Conservation (phyloP, 2,888 invertebrate genomes). For the Charanyca ferruginea region DNA sequence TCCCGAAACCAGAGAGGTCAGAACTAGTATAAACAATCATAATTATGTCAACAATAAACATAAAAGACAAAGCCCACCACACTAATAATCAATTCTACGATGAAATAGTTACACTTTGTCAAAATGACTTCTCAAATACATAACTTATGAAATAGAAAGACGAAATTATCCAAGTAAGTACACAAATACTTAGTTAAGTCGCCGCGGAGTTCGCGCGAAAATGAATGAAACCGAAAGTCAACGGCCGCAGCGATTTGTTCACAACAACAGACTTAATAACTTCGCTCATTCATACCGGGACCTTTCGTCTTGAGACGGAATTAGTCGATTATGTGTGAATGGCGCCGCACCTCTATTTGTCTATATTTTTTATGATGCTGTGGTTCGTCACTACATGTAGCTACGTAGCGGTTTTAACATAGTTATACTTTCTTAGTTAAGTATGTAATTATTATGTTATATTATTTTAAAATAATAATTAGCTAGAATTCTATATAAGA, state of each 20-base stretch:
- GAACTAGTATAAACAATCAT: no score
- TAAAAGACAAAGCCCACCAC: no score
- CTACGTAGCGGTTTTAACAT: not conserved
- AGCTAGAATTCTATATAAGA: no score
- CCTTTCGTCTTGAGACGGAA: constrained; percentile 73
- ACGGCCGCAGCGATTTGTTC: constrained; percentile 80
- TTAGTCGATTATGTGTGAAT: constrained; percentile 56
- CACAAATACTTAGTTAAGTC: constrained; percentile 55
- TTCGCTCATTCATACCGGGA: constrained; percentile 78
- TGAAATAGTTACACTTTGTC: no score
- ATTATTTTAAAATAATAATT: no score
- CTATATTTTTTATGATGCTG: constrained; percentile 31
- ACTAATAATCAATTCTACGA: no score
- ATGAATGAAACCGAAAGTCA: constrained; percentile 84
- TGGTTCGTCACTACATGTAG: constrained; percentile 2
- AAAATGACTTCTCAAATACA: not conserved
- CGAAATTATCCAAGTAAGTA: constrained; percentile 48
- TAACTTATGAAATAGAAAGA: constrained; percentile 23
- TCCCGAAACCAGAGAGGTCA: no score
- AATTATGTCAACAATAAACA: no score
- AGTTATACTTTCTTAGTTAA: no score
- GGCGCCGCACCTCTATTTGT: constrained; percentile 33
- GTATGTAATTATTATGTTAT: no score
- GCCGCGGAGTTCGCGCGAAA: constrained; percentile 55
- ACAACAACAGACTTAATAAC: constrained; percentile 83